phyloP scores from a whole-genome alignment of 2,797 vertebrate species.

The Coreius guichenoti region DNA sequence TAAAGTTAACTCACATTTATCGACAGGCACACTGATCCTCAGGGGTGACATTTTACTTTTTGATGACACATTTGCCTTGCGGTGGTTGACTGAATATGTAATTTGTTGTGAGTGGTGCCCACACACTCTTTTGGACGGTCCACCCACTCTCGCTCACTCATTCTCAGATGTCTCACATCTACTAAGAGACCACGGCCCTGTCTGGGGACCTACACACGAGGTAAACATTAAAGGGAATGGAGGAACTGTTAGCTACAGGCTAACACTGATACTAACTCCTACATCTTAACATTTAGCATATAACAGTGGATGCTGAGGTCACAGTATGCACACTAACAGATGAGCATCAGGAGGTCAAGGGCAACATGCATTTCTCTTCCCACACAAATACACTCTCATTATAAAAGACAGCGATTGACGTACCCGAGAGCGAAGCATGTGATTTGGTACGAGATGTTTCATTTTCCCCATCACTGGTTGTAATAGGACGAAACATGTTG shows the following conservation, averaged over 20 bases:
- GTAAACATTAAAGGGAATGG: constrained; percentile 33
- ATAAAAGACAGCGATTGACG: not conserved
- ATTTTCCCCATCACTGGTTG: not conserved
- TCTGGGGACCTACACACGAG: constrained; percentile 24
- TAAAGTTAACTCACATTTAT: constrained; percentile 18
- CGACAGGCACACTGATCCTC: constrained; percentile 27
- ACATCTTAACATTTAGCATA: constrained; percentile 50
- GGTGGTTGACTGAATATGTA: constrained; percentile 37
- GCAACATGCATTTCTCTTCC: constrained; percentile 53
- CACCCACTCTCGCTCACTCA: constrained; percentile 51
- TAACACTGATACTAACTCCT: constrained; percentile 41
- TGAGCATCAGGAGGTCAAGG: constrained; percentile 51
- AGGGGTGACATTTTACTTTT: constrained; percentile 37
- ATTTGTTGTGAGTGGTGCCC: constrained; percentile 30
- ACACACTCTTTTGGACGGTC: constrained; percentile 43
- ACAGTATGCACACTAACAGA: constrained; percentile 36
- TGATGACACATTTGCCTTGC: constrained; percentile 54
- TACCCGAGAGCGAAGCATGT: not conserved
- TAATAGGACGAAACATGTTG: not conserved
- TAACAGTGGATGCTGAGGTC: constrained; percentile 36
- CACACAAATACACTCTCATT: constrained; percentile 40
- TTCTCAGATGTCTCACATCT: constrained; percentile 48
- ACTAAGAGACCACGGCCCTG: constrained; percentile 32
- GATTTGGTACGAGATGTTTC: not conserved
- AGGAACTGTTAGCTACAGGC: constrained; percentile 42